A percentile compares a stretch with the other conserved stretches of the same genome.
These are phyloP conservation scores for Diorhabda sublineata DNA, from an alignment of 1,140 invertebrate genomes.

Conservation along the genomic window DNA sequence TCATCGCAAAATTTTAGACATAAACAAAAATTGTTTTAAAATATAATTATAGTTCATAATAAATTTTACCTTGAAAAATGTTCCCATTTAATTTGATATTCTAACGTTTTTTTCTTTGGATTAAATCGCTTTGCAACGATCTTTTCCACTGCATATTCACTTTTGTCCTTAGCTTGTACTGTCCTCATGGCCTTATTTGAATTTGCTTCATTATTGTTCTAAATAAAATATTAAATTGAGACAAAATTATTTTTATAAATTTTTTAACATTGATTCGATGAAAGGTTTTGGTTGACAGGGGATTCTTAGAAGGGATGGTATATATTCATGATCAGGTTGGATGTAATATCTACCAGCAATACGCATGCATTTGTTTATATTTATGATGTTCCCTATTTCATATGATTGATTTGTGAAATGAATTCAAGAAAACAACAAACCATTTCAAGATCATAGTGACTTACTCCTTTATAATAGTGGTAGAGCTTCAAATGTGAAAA, in stretches of 20 bases:
- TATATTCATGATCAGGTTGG: too few species aligned
- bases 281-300: too few species aligned
- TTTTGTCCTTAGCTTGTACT: conserved; percentile 48
- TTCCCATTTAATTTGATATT: conserved; percentile 81
- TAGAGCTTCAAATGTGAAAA: too few species aligned
- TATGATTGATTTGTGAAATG: not conserved
- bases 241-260: not conserved
- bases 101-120: conserved; percentile 68
- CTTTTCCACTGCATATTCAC: conserved; percentile 69
- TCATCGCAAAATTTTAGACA: too few species aligned
- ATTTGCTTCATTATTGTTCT: conserved; percentile 3
- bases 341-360: not conserved
- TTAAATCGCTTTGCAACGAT: conserved; percentile 77
- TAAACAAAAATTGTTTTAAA: too few species aligned
- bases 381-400: not conserved
- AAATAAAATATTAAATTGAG: not conserved
- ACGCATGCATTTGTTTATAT: conserved; percentile 1
- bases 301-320: too few species aligned
- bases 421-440: too few species aligned
- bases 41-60: not conserved
- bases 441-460: too few species aligned
- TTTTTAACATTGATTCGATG: too few species aligned
- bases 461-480: too few species aligned
- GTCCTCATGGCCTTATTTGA: conserved; percentile 47
- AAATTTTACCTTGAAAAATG: conserved; percentile 64